Base-by-base conservation (phyloP, 2,113 vertebrate species). In the Serilophus lunatus region DNA sequence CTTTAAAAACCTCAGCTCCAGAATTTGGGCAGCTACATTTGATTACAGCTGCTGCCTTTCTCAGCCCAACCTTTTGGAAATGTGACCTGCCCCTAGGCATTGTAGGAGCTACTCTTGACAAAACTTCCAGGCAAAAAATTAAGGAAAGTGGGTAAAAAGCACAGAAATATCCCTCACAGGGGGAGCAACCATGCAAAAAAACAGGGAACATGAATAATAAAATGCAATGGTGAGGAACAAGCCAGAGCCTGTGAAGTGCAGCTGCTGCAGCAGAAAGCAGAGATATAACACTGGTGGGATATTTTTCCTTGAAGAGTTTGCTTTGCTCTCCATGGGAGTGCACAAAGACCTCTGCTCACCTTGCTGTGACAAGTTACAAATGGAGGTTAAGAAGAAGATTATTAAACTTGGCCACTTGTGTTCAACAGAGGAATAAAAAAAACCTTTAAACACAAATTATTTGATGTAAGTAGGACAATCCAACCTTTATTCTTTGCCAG, bases 201-300 rank as follows among this genome's bases (percentile, higher is more conserved):
- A 0, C 47, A 60, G 23, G 47, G 40, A 69, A 4, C 29, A 29
- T 8, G 42, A 51, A 44, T 1, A 87, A 17, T 40, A 71, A 81
- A 87, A 44, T 18, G 22, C 28, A 35, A 47, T 1, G 1, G 36
- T 17, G 66, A 90, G 53, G 40, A 82, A 49, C 9, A 74, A 77
- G 20, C 5, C 61, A 77, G n/a, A 69, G 28, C 33, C 29, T 0
- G 0, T 18, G 35, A 45, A 0, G 0, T 45, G 70, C 29, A 72
- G 70, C 53, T 49, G 53, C 56, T 82, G 75, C 42, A 35, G 65
- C 47, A 90, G 47, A 79, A 12, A 59, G 53, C 35, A 71, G 35
- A 90, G 36, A 61, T 65, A 3, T 28, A 33, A 29, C 25, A 47
- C 13, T 1, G 3, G 3, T 20, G 40, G 18, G 47, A 82, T 8